Base-by-base conservation (phyloP, 2,888 invertebrate genomes). In the Nephrotoma appendiculata region DNA sequence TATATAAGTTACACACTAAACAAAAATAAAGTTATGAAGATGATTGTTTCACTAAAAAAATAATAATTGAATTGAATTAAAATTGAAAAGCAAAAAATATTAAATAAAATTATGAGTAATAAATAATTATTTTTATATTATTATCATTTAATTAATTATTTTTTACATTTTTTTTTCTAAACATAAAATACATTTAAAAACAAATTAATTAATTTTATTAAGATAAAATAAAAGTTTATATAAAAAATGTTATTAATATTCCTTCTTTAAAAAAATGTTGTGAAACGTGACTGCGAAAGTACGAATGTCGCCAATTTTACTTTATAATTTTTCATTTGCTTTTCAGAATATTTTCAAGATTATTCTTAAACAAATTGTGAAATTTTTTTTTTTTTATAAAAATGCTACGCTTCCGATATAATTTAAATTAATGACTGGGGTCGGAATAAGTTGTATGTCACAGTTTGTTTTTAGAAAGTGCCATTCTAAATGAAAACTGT, bases 1-100 rank as follows among this genome's bases (percentile, higher is more conserved):
- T 89, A 90, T 90, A 90, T 89, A 88, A 87, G 85, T 86, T 86
- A 83, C 41, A 83, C 83, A 41, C 41, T 41, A 83, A 83, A 83
- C 41, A 83, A 83, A 52, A 52, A 15, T 15, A 52, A 52, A 52
- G 6, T 15, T 52, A 19, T 42, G 19, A 85, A 44, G 85, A 85
- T 85, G 85, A 85, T 85, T 85, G 85, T 85, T 44, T 85, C 85
- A 85, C 85, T 44, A 85, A 85, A 85, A 71, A 31, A 85, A 85
- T 85, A 85, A 85, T 44, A 44, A 85, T 83, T 42, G 43, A 84
- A 84, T 84, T 84, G 41, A 42, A 42, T 84, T 42, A 43, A 42
- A 84, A 84, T 15, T 84, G 6, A 15, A 84, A 41, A 83, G 4
- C 41, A 41, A 83, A 83, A 83, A 41, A 42, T 43, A 84, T 15